These are phyloP conservation scores for Brenthis hecate DNA, from an alignment of 2,888 invertebrate species.

Conservation along the genomic window DNA sequence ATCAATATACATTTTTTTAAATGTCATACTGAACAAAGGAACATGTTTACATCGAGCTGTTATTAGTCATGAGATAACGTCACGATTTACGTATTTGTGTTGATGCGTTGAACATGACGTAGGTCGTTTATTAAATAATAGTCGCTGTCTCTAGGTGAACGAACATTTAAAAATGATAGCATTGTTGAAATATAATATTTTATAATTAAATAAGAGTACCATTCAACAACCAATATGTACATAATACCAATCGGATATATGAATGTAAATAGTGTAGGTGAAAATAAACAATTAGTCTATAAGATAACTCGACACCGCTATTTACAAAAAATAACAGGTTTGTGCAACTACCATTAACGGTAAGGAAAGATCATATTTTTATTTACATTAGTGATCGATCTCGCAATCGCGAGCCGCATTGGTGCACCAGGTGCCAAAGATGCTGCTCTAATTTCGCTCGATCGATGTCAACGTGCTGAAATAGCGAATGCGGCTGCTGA, in stretches of 20 bases:
- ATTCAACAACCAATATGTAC: no score
- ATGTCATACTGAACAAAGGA: slow-evolving; percentile 26
- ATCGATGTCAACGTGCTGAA: slow-evolving; percentile 68
- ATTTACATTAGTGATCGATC: slow-evolving; percentile 29
- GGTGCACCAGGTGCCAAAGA: slow-evolving; percentile 73
- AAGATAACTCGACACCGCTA: no score
- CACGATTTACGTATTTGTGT: slow-evolving; percentile 37
- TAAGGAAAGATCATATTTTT: neutral
- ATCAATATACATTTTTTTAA: slow-evolving; percentile 16
- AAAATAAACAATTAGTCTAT: no score
- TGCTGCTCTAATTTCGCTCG: slow-evolving; percentile 67
- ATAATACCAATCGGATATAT: no score
- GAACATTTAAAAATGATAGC: slow-evolving; percentile 16
- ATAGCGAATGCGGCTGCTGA: slow-evolving; percentile 64
- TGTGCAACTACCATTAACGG: no score
- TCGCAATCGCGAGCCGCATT: slow-evolving; percentile 57
- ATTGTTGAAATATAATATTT: neutral
- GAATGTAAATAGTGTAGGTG: no score
- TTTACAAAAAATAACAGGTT: no score
- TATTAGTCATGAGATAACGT: slow-evolving; percentile 37
- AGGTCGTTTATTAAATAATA: slow-evolving; percentile 23
- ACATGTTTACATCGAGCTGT: slow-evolving; percentile 27
- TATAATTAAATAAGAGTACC: neutral
- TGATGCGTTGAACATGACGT: slow-evolving; percentile 27
- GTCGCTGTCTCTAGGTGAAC: slow-evolving; percentile 23